Base-by-base conservation (phyloP, 1,140 invertebrate species). In the Aphaenogaster floridana region DNA sequence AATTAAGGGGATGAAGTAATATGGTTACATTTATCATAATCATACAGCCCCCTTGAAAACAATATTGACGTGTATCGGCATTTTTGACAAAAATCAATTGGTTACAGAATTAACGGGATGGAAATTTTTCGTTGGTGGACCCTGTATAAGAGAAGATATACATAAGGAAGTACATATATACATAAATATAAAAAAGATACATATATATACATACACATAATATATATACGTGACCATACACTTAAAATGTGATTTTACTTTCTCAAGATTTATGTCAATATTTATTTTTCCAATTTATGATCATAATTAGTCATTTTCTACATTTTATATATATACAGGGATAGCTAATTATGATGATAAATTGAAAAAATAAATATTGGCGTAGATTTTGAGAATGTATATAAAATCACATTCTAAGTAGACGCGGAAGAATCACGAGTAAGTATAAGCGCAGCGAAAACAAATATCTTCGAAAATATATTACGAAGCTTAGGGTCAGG, bases 381-480 rank as follows among this genome's bases (percentile, higher is more conserved):
- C 15, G 15, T 72, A 39, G 1, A 42, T 61, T 21, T 63, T 45
- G 15, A 48, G 4, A 45, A 48, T 78, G 4, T 28, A 28, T 28
- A 28, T 78, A 48, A 34, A 48, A 17, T 59, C 3, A 66, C 15
- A 50, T 71, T 71, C 9, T 3, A 72, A 17, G 6, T 21, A 5
- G 36, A 34, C 45, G 11, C 3, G 2, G 45, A 21, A 11, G 48
- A 69, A 52, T 69, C 17, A 34, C 5, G 54, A 50, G 11, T 13
- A 8, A 50, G 11, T 42, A n/a, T 9, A 13, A 28, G 15, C 54
- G 28, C 42, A 48, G 28, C 28, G 4, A 17, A 36, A 11, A 69
- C 77, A 48, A 36, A 50, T 15, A 54, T 80, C 48, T 69, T 54
- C 4, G 28, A 52, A 69, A 52, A 80, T 52, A 42, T 9, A 39